Evolutionary conservation across 37 sponge, comb jelly and placozoan species (phyloP).

Genomic region (Hexactinellida sp.): DNA sequence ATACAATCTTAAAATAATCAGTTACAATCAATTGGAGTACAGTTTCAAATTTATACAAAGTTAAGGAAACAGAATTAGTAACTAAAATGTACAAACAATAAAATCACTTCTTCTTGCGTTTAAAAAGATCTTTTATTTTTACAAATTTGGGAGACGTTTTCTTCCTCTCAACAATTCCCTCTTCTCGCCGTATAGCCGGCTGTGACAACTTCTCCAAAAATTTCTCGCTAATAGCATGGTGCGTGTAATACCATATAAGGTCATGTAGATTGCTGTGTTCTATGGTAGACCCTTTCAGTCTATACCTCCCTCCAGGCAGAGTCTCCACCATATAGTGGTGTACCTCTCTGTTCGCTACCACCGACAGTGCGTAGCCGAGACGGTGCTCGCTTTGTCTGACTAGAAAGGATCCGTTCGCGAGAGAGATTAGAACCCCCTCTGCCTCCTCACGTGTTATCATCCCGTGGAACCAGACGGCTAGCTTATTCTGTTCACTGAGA

Average conservation of each 20-base stretch:
- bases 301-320: neutral
- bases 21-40: neutral
- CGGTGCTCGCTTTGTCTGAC: neutral
- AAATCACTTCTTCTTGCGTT: neutral
- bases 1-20: no score
- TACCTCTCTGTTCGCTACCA: neutral
- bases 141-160: neutral
- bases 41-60: neutral
- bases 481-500: neutral
- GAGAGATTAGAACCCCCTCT: neutral
- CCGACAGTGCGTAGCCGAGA: constrained; percentile 9
- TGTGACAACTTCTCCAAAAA: neutral
- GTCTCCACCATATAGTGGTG: constrained; percentile 11
- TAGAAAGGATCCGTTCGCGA: neutral
- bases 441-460: neutral
- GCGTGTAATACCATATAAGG: neutral
- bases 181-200: neutral
- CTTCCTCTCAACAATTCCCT: neutral
- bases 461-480: neutral
- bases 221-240: neutral
- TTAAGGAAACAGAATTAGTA: neutral
- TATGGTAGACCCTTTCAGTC: neutral
- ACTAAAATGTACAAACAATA: neutral
- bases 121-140: constrained; percentile 14
- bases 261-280: neutral